phyloP scores from a whole-genome alignment of 2,797 vertebrate genomes.

The Pteronotus mesoamericanus region DNA sequence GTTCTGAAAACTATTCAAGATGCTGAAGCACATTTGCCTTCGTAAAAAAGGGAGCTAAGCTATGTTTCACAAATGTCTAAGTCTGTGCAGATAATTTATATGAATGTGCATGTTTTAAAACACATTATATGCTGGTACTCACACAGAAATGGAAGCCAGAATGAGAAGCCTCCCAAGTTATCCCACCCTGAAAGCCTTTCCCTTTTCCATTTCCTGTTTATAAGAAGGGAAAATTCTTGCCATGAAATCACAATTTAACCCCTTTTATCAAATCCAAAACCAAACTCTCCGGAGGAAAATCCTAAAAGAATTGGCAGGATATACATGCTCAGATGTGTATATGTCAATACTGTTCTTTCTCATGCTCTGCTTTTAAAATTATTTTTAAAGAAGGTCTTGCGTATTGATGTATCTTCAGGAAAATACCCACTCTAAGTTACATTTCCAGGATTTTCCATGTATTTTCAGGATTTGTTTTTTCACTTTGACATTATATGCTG shows the following conservation, averaged over 20 bases:
- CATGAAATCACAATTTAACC: conserved; percentile 53
- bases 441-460: conserved; percentile 71
- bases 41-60: conserved; percentile 41
- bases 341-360: conserved; percentile 70
- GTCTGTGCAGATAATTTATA: conserved; percentile 56
- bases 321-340: conserved; percentile 55
- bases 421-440: conserved; percentile 68
- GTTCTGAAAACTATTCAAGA: conserved; percentile 55
- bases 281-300: conserved; percentile 41
- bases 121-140: conserved; percentile 64
- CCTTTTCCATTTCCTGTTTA: conserved; percentile 37
- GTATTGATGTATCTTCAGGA: conserved; percentile 66
- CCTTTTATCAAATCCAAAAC: conserved; percentile 54
- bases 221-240: conserved; percentile 69
- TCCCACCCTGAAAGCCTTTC: conserved; percentile 43
- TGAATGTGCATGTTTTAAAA: conserved; percentile 61
- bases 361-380: conserved; percentile 57
- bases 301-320: conserved; percentile 54
- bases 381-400: conserved; percentile 54
- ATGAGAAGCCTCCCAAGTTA: conserved; percentile 59
- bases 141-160: conserved; percentile 59
- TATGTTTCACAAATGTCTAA: conserved; percentile 32
- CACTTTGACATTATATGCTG: conserved; percentile 75
- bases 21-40: conserved; percentile 8
- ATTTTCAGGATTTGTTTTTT: too few relatives aligned